Evolutionary conservation across 2,888 invertebrate genomes (phyloP).

Genomic region (Diarsia brunnea): DNA sequence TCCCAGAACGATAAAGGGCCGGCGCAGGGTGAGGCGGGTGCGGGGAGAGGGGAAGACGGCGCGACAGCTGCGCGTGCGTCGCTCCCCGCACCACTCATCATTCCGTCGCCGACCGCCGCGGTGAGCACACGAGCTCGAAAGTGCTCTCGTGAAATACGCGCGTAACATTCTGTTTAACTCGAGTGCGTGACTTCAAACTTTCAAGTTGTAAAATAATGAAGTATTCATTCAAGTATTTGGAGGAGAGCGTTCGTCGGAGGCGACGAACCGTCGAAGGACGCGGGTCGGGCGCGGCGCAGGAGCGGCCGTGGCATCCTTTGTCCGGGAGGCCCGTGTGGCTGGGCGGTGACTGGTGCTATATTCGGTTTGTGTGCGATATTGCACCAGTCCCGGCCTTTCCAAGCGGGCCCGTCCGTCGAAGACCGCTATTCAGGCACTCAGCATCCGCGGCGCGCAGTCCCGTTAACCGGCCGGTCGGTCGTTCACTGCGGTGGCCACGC

Average conservation of each 20-base stretch:
- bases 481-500: slow-evolving; percentile 90
- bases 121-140: slow-evolving; percentile 71
- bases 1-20: slow-evolving; percentile 90
- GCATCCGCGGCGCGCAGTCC: slow-evolving; percentile 89
- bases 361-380: slow-evolving; percentile 88
- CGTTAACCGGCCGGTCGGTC: slow-evolving; percentile 88
- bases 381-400: slow-evolving; percentile 91
- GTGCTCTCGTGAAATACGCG: slow-evolving; percentile 74
- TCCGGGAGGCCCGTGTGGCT: slow-evolving; percentile 88
- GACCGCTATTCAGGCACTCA: slow-evolving; percentile 86
- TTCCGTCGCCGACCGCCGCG: slow-evolving; percentile 81
- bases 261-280: slow-evolving; percentile 69
- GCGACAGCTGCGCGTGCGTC: slow-evolving; percentile 89
- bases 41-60: slow-evolving; percentile 77
- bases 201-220: slow-evolving; percentile 70
- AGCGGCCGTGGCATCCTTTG: slow-evolving; percentile 83
- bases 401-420: slow-evolving; percentile 88
- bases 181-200: slow-evolving; percentile 77
- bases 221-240: slow-evolving; percentile 67
- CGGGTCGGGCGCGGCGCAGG: slow-evolving; percentile 78
- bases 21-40: slow-evolving; percentile 71
- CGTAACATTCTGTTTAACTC: slow-evolving; percentile 80
- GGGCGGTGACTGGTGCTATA: slow-evolving; percentile 90
- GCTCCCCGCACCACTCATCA: slow-evolving; percentile 82
- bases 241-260: slow-evolving; percentile 61